Conservation (phyloP, 2,797 vertebrate species). For the Sebastes oblongus region DNA sequence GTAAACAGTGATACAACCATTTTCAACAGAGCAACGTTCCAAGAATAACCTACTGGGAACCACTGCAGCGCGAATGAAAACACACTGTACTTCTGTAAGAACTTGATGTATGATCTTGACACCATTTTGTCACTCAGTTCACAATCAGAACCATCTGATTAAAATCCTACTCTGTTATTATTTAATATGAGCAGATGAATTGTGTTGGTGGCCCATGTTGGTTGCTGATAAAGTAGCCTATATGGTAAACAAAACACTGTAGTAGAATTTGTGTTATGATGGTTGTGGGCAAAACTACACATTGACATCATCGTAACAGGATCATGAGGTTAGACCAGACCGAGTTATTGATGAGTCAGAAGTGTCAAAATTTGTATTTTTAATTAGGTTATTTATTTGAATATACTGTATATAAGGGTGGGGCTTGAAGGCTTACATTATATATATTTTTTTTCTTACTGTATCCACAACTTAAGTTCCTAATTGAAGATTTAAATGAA, state of each 20-base stretch:
- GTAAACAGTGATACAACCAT: conserved; percentile 50
- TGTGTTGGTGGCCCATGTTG: not conserved
- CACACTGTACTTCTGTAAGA: not conserved
- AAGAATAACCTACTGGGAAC: conserved; percentile 22
- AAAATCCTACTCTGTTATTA: not conserved
- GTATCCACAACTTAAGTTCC: not conserved
- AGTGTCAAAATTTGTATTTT: not conserved
- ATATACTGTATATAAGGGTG: not conserved
- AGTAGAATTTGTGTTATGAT: not conserved
- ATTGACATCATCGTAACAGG: not conserved
- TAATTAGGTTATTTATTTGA: not conserved
- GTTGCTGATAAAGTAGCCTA: not conserved
- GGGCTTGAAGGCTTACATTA: no score
- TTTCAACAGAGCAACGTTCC: conserved; percentile 1
- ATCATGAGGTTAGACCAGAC: not conserved
- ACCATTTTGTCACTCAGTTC: no score
- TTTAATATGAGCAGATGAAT: not conserved
- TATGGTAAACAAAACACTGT: not conserved
- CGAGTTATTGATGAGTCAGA: not conserved
- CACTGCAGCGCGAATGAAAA: not conserved
- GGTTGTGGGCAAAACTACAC: not conserved
- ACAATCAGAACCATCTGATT: no score
- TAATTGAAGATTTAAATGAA: not conserved
- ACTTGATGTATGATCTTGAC: no score
- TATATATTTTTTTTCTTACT: not conserved